Evolutionary conservation across 2,113 vertebrate genomes (phyloP).

Genomic region (Heterochromis multidens): DNA sequence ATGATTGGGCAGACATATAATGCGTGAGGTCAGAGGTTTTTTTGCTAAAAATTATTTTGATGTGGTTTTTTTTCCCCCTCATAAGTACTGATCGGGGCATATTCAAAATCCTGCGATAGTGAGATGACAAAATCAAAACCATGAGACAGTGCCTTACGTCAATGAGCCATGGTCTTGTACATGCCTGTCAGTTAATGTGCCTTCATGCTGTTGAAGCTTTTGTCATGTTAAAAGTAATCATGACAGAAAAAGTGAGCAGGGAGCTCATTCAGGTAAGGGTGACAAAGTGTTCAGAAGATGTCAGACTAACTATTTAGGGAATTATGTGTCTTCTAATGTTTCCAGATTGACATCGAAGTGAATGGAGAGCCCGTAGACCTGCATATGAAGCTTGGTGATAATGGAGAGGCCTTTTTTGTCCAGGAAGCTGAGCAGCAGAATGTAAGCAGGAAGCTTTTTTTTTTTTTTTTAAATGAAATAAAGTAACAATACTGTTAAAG

Average conservation of each 20-base stretch:
- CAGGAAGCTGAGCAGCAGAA: constrained; percentile 89
- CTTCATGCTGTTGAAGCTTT: not conserved
- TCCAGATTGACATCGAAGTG: constrained; percentile 97
- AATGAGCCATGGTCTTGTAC: not conserved
- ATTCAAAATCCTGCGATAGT: not conserved
- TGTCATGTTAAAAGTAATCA: not conserved
- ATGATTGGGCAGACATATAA: not conserved
- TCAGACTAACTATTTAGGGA: not conserved
- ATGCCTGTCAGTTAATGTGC: not conserved
- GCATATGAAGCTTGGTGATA: constrained; percentile 98
- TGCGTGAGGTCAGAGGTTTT: not conserved
- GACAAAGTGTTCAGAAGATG: not conserved
- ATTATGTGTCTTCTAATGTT: not conserved
- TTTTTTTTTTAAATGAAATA: not conserved
- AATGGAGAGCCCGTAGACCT: constrained; percentile 93
- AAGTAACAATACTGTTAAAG: not conserved
- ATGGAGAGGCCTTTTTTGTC: constrained; percentile 98
- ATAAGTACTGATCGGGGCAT: not conserved
- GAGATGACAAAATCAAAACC: not conserved
- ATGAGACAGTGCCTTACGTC: not conserved
- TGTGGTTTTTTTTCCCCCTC: not conserved
- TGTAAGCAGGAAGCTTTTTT: constrained; percentile 74
- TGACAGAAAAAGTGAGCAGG: not conserved
- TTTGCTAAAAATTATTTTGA: not conserved
- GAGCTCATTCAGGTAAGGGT: not conserved